Percentiles rank a stretch among this genome's conserved stretches.
These are phyloP conservation scores for Chelonia mydas DNA, from an alignment of 2,797 vertebrate genomes.

Conservation along the genomic window DNA sequence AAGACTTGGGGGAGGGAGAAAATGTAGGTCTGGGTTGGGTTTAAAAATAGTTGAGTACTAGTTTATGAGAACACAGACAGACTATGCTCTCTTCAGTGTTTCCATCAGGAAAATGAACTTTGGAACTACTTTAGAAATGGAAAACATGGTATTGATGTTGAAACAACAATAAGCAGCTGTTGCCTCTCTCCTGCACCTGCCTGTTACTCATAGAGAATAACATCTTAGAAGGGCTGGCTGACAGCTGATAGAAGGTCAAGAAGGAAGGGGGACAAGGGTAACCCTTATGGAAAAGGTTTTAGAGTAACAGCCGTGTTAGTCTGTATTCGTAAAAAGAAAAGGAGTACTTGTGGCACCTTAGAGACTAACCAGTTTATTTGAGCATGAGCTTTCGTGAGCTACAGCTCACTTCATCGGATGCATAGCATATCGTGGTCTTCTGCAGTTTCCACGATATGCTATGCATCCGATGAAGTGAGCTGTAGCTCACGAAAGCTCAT, in stretches of 20 bases:
- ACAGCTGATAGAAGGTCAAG: accelerated
- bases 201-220: neutral
- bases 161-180: neutral
- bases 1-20: neutral
- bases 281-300: neutral
- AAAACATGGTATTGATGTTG: neutral
- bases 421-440: too few species aligned
- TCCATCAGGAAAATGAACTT: conserved; percentile 26
- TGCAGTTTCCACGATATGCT: too few species aligned
- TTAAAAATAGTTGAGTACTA: neutral
- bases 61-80: neutral
- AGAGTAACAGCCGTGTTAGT: too few species aligned
- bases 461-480: too few species aligned
- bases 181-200: conserved; percentile 2
- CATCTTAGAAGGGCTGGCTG: neutral
- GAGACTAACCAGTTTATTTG: too few species aligned
- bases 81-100: neutral
- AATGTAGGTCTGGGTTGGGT: neutral
- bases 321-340: too few species aligned
- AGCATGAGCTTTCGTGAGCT: too few species aligned
- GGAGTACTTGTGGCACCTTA: too few species aligned
- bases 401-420: too few species aligned
- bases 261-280: neutral
- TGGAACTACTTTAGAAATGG: conserved; percentile 23
- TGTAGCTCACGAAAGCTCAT: too few species aligned